Base-by-base conservation (phyloP, 2,888 invertebrate species). In the Sisyra terminalis region DNA sequence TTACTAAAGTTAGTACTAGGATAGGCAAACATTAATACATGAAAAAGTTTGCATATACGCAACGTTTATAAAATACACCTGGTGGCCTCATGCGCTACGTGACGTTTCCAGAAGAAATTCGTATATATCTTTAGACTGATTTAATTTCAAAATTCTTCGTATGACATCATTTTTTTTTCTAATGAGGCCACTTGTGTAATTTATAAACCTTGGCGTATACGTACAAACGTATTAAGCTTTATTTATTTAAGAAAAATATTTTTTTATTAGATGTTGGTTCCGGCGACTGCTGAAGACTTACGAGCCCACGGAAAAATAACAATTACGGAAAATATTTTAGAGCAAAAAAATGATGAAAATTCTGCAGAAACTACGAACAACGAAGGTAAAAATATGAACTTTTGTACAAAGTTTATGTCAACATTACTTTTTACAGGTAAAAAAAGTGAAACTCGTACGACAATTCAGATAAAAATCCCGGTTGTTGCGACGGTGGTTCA, bases 251-350 rank as follows among this genome's bases (percentile, higher is more conserved):
- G 13, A 24, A 35, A 16, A 42, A 37, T 31, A 16, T 24, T 29
- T 39, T 11, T 7, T 15, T 29, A 17, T 14, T 51, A 80, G 73
- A 72, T 78, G 68, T 55, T 81, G 49, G 75, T 79, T 7, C 78
- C 80, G 1, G 80, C 80, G 1, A 78, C 78, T 7, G 76, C 78
- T 2, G 78, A 78, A 51, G 80, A 80, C 57, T 60, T 80, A 31
- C 70, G 73, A 53, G 66, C 69, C 44, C 71, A 75, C 29, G 78
- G 77, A 1, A 75, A 76, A 56, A 74, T 80, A 35, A 59, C 61
- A 1, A 57, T 62, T 15, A 58, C 55, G 5, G 49, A 53, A 9
- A 55, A 56, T 43, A 34, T 5, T 24, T 7, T 5, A 24, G 3
- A 3, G 5, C 24, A 24, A 24, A 3, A 24, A 24, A 24, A 24